phyloP scores from a whole-genome alignment of 2,113 vertebrate genomes.

The Colius striatus region DNA sequence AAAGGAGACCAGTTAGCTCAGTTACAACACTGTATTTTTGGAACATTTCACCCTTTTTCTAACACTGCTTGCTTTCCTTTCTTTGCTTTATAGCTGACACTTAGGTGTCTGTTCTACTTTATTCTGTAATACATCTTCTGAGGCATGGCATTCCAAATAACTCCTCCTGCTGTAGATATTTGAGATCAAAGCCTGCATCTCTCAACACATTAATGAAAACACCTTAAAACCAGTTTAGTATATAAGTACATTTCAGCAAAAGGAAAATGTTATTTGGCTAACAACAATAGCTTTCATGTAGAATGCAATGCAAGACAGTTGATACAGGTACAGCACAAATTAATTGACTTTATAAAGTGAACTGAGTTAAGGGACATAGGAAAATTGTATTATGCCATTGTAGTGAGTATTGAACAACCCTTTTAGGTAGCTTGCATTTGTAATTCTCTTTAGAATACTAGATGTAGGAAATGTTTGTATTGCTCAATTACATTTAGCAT shows the following conservation, averaged over 20 bases:
- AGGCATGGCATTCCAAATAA: background rate
- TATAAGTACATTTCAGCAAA: background rate
- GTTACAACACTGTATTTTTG: background rate
- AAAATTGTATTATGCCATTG: background rate
- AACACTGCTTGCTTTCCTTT: background rate
- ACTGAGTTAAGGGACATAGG: slow-evolving; percentile 18
- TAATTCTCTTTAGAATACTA: slow-evolving; percentile 37
- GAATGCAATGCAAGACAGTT: background rate
- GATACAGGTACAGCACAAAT: slow-evolving; percentile 26
- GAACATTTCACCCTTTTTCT: background rate
- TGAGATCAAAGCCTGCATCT: slow-evolving; percentile 32
- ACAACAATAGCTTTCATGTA: slow-evolving; percentile 5
- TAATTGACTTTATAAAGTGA: slow-evolving; percentile 51
- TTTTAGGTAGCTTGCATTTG: slow-evolving; percentile 40
- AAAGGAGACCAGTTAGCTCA: background rate
- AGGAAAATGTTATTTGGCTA: background rate
- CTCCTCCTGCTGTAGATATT: background rate
- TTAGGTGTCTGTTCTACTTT: background rate
- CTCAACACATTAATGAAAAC: background rate
- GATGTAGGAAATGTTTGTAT: slow-evolving; percentile 11
- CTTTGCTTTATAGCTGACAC: background rate
- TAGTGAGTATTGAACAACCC: background rate
- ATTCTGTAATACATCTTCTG: background rate
- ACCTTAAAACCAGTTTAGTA: background rate
- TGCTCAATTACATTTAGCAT: slow-evolving; percentile 11